Evolutionary conservation across 2,797 vertebrate genomes (phyloP).

Genomic region (Adelosebastes latens): DNA sequence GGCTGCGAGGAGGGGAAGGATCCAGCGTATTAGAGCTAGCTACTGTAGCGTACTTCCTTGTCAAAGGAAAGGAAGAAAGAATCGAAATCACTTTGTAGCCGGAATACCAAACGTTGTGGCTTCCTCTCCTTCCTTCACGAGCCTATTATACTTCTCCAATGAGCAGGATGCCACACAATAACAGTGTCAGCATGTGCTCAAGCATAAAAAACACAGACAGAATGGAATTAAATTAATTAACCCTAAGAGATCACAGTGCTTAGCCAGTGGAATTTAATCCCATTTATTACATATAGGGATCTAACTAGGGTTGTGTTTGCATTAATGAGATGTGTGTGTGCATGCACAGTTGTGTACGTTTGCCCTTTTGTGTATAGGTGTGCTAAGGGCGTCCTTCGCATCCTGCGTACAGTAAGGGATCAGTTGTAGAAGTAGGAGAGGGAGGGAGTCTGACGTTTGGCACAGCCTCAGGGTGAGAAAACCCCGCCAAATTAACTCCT

Average conservation of each 20-base stretch:
- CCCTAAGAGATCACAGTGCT: conserved; percentile 80
- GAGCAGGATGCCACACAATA: conserved; percentile 76
- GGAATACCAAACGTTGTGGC: conserved; percentile 70
- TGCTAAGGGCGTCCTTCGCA: conserved; percentile 3
- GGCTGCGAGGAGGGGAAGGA: conserved; percentile 60
- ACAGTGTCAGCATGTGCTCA: conserved; percentile 81
- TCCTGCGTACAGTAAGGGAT: conserved; percentile 29
- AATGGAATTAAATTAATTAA: conserved; percentile 85
- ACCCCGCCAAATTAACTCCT: conserved; percentile 67
- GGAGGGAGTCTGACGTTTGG: conserved; percentile 50
- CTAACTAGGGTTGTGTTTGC: conserved; percentile 71
- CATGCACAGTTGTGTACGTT: not conserved
- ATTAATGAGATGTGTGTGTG: conserved; percentile 60
- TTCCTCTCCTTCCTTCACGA: conserved; percentile 60
- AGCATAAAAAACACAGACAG: conserved; percentile 81
- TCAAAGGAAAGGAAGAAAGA: conserved; percentile 61
- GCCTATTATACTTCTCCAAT: conserved; percentile 75
- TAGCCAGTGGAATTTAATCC: conserved; percentile 82
- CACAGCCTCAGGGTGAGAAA: conserved; percentile 41
- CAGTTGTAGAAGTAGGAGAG: conserved; percentile 27
- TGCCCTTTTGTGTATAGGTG: conserved; percentile 5
- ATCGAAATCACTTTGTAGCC: conserved; percentile 72
- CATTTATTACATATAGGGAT: conserved; percentile 82
- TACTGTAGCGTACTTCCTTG: conserved; percentile 68
- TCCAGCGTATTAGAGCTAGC: conserved; percentile 67